Evolutionary conservation across 2,797 vertebrate genomes (phyloP), one percentile per base, ranked within the genome.

Genomic region (Ctenopoma multispine): DNA sequence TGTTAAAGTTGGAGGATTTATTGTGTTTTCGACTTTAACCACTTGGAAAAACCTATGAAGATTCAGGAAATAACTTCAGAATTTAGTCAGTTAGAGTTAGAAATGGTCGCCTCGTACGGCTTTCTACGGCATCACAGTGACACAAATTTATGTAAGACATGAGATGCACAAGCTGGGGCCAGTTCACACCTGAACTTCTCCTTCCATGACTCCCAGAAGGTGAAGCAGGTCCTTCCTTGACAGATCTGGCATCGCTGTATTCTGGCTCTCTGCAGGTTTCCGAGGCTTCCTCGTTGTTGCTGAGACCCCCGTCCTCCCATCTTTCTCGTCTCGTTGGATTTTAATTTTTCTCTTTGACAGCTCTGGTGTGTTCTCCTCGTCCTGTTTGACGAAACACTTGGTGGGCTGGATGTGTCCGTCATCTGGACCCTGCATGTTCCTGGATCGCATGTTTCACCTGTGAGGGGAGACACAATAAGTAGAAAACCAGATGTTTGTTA

Each of bases 191-290:
- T 99, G 97, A 11, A 99, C 86, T 71, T 99, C 98, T 82, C 98
- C 98, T 85, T 99, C 98, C 98, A 99, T 99, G 87, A 99, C 90
- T 21, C 97, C 96, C 75, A 99, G 95, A 46, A 99, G 93, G 21
- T 90, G 95, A 11, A 98, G 89, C 70, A 99, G 93, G 21, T 98
- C 96, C 44, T 94, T 94, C 89, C 94, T 96, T 23, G 95, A 94
- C 79, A 97, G 91, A 1, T 96, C 96, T 72, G 92, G 88, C 38
- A 93, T 83, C 36, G 91, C 91, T 62, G 88, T 92, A 66, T 70
- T 78, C 68, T 83, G 90, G 53, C 84, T 79, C 69, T 83, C 90
- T 56, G 89, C 91, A 23, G 91, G 50, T 82, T 90, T 97, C 81
- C 91, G 49, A 81, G 89, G 69, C 64, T 88, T 93, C 87, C 93